Percentiles rank a stretch among this genome's conserved stretches.
Evolutionary conservation across 2,888 invertebrate genomes (phyloP).

Genomic region (Priocnemis perturbator): DNA sequence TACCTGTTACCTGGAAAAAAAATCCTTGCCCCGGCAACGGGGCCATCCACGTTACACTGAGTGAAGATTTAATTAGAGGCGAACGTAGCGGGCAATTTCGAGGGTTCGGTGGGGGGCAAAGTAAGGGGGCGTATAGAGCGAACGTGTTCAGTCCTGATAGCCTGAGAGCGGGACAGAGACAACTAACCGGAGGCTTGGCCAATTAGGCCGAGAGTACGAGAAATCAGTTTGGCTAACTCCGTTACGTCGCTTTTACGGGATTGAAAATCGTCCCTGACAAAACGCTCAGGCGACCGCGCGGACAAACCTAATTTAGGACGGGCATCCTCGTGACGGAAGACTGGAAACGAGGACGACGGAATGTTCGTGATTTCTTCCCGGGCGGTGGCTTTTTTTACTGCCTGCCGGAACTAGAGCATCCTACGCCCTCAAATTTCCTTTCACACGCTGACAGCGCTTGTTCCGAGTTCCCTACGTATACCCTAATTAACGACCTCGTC

Average conservation of each 20-base stretch:
- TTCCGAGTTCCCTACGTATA: too few species aligned
- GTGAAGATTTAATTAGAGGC: constrained; percentile 41
- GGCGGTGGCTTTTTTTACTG: too few species aligned
- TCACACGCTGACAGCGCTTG: too few species aligned
- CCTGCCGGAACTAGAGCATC: too few species aligned
- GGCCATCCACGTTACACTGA: not conserved
- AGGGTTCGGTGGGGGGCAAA: constrained; percentile 16
- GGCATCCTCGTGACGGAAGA: constrained; percentile 27
- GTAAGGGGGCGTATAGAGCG: constrained; percentile 5
- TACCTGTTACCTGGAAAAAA: too few species aligned
- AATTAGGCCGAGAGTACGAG: constrained; percentile 55
- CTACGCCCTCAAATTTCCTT: too few species aligned
- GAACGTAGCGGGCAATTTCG: constrained; percentile 28
- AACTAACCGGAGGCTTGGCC: constrained; percentile 49
- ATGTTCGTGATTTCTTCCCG: constrained; percentile 5
- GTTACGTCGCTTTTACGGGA: constrained; percentile 58
- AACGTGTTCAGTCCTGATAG: constrained; percentile 21
- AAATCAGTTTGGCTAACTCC: constrained; percentile 59
- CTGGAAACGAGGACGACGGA: constrained; percentile 27
- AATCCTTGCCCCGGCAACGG: too few species aligned
- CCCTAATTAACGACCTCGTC: too few species aligned
- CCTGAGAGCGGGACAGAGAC: constrained; percentile 34
- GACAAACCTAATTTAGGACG: constrained; percentile 49
- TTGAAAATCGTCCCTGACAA: constrained; percentile 56
- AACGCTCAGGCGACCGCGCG: constrained; percentile 48